These are phyloP conservation scores for Cottoperca gobio DNA, from an alignment of 2,797 vertebrate species.

Conservation along the genomic window DNA sequence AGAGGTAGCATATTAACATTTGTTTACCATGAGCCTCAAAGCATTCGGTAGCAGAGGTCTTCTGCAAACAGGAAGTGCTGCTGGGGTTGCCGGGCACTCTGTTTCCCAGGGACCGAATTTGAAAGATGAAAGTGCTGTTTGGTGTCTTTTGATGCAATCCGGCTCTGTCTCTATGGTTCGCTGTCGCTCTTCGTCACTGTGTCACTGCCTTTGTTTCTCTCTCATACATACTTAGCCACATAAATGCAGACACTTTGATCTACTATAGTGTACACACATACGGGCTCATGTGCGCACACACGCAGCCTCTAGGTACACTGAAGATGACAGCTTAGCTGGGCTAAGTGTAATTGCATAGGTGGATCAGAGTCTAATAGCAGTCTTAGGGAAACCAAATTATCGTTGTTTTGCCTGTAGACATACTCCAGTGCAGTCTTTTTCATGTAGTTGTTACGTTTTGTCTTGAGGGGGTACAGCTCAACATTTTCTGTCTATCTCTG, in stretches of 20 bases:
- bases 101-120: slow-evolving; percentile 47
- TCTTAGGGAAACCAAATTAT: slow-evolving; percentile 59
- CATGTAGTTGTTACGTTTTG: slow-evolving; percentile 63
- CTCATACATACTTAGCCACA: slow-evolving; percentile 43
- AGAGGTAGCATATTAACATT: slow-evolving; percentile 62
- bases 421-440: slow-evolving; percentile 42
- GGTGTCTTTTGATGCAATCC: slow-evolving; percentile 46
- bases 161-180: slow-evolving; percentile 16
- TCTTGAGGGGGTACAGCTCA: slow-evolving; percentile 64
- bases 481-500: slow-evolving; percentile 57
- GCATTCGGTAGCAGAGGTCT: slow-evolving; percentile 40
- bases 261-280: slow-evolving; percentile 13
- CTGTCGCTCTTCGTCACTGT: slow-evolving; percentile 37
- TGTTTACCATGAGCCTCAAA: slow-evolving; percentile 65
- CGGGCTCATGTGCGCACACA: background rate
- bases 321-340: slow-evolving; percentile 39
- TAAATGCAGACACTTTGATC: slow-evolving; percentile 33
- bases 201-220: slow-evolving; percentile 30
- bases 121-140: slow-evolving; percentile 56
- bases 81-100: slow-evolving; percentile 6
- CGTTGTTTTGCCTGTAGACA: slow-evolving; percentile 57
- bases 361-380: slow-evolving; percentile 60
- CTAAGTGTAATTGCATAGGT: slow-evolving; percentile 69
- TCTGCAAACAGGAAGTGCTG: slow-evolving; percentile 57
- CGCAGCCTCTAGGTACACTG: slow-evolving; percentile 35